Conservation (phyloP, 2,113 vertebrate species). For the Scophthalmus maximus region DNA sequence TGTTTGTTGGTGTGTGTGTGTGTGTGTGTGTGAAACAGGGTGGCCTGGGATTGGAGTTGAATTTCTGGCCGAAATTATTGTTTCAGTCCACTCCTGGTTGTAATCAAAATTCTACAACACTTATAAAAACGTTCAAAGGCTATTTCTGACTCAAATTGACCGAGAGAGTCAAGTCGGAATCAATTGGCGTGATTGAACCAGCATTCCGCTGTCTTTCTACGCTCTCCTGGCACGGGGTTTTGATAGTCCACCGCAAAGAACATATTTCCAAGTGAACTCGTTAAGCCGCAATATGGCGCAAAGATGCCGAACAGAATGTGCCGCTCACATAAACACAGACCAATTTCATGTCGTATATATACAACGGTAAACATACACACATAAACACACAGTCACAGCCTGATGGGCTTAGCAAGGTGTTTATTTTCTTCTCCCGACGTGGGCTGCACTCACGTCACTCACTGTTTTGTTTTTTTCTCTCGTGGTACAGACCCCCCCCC, state of each 20-base stretch:
- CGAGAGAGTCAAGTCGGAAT: neutral
- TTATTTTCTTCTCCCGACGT: conserved; percentile 62
- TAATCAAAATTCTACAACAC: neutral
- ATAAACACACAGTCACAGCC: conserved; percentile 33
- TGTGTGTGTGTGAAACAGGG: too few relatives aligned
- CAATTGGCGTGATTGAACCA: conserved; percentile 11
- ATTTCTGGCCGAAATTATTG: neutral
- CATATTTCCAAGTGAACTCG: conserved; percentile 21
- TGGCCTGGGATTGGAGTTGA: too few relatives aligned
- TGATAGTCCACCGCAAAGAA: conserved; percentile 4
- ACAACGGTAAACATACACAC: conserved; percentile 36
- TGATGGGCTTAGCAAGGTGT: conserved; percentile 66
- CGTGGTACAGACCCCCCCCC: conserved; percentile 42
- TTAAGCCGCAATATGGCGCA: conserved; percentile 40
- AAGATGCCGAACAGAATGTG: conserved; percentile 13
- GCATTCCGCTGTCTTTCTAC: neutral
- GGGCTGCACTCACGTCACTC: conserved; percentile 60
- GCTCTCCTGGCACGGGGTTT: neutral
- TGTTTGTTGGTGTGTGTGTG: too few relatives aligned
- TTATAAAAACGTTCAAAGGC: too few relatives aligned
- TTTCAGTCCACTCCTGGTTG: neutral
- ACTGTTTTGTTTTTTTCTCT: conserved; percentile 6
- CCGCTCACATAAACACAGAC: conserved; percentile 19
- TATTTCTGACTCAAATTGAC: conserved; percentile 1
- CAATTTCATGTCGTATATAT: conserved; percentile 23